These are phyloP conservation scores for Esox lucius DNA, from an alignment of 2,797 vertebrate species.

Conservation along the genomic window DNA sequence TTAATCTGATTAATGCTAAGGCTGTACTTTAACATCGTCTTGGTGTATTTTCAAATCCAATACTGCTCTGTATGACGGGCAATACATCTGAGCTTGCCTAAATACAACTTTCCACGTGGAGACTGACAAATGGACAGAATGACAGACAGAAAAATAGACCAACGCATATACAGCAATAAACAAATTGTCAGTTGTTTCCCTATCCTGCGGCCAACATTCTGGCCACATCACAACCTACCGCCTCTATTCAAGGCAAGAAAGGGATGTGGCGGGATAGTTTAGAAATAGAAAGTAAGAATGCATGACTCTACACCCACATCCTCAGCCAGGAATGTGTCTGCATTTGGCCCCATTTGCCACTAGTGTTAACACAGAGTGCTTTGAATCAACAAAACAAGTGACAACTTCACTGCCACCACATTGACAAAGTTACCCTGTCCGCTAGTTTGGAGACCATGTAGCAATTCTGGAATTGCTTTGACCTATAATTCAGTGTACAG, in stretches of 20 bases:
- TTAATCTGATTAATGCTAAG: too few relatives aligned
- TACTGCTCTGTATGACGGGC: too few relatives aligned
- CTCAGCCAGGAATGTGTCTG: not conserved
- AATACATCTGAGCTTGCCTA: constrained; percentile 13
- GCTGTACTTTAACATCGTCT: too few relatives aligned
- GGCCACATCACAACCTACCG: constrained; percentile 22
- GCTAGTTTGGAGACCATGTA: too few relatives aligned
- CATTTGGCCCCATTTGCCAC: not conserved
- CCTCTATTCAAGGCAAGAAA: constrained; percentile 20
- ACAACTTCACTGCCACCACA: too few relatives aligned
- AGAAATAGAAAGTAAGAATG: constrained; percentile 26
- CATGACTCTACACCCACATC: constrained; percentile 18
- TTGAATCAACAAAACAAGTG: too few relatives aligned
- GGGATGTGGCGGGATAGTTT: not conserved
- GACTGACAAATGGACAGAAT: constrained; percentile 11
- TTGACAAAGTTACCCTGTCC: too few relatives aligned
- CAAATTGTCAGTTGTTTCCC: not conserved
- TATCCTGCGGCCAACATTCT: constrained; percentile 12
- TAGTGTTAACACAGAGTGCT: not conserved
- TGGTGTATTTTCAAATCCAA: too few relatives aligned
- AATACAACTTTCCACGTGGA: constrained; percentile 34
- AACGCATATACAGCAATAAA: not conserved
- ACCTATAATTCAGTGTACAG: too few relatives aligned
- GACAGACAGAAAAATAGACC: constrained; percentile 8
- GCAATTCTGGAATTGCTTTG: too few relatives aligned